phyloP scores from a whole-genome alignment of 2,113 vertebrate species.

The Chaetorhynchus papuensis region DNA sequence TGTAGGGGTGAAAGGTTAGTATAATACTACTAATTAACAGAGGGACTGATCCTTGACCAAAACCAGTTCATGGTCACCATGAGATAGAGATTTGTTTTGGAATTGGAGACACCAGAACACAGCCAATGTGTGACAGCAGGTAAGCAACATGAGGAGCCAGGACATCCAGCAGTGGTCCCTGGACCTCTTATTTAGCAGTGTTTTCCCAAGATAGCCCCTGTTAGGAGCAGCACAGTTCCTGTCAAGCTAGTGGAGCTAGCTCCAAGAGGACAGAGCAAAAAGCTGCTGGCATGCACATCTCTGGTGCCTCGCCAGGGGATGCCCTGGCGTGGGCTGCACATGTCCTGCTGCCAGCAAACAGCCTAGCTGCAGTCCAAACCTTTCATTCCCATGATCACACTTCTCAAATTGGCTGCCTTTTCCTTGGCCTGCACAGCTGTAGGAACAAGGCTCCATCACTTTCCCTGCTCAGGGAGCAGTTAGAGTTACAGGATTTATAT shows the following conservation, averaged over 20 bases:
- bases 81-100: not conserved
- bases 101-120: not conserved
- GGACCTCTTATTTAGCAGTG: not conserved
- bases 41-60: not conserved
- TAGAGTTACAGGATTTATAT: not conserved
- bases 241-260: not conserved
- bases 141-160: not conserved
- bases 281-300: not conserved
- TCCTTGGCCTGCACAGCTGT: not conserved
- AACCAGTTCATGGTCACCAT: not conserved
- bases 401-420: not conserved
- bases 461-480: not conserved
- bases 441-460: fast-evolving
- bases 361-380: not conserved
- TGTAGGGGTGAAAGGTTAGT: not conserved
- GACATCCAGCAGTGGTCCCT: not conserved
- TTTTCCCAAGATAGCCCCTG: not conserved
- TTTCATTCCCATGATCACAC: not conserved
- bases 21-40: not conserved
- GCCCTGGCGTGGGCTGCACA: not conserved
- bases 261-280: not conserved
- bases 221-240: not conserved
- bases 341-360: not conserved
- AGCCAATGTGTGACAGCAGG: not conserved
- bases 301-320: not conserved